A percentile compares a stretch with the other conserved stretches of the same genome.
These are phyloP conservation scores for Cynodonichthys magdalenae DNA, from an alignment of 2,797 vertebrate species.

Conservation along the genomic window DNA sequence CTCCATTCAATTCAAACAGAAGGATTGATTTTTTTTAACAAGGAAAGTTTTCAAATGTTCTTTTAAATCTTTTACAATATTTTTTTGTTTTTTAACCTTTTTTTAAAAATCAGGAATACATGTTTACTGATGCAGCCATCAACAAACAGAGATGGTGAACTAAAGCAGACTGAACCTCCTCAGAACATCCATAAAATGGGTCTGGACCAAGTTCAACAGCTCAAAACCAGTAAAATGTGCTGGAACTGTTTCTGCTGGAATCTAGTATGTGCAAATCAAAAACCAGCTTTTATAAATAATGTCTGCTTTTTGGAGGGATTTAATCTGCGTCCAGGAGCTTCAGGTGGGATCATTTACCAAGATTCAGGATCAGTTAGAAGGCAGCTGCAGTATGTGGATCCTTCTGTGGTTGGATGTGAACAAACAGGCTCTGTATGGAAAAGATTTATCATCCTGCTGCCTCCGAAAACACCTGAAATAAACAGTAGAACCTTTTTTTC, in stretches of 20 bases:
- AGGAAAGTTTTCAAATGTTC: no score
- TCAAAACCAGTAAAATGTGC: no score
- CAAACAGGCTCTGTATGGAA: slow-evolving; percentile 7
- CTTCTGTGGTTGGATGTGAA: neutral
- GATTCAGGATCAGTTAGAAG: neutral
- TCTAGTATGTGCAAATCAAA: slow-evolving; percentile 19
- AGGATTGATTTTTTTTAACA: no score
- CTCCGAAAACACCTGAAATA: slow-evolving; percentile 11
- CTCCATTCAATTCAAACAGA: neutral
- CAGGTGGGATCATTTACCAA: slow-evolving; percentile 1
- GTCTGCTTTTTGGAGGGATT: slow-evolving; percentile 16
- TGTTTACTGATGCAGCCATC: no score
- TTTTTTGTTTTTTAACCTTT: no score
- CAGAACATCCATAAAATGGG: neutral
- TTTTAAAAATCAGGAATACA: no score
- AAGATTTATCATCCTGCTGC: slow-evolving; percentile 6
- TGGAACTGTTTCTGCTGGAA: slow-evolving; percentile 28
- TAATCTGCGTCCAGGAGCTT: neutral
- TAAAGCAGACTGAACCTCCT: no score
- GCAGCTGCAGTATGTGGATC: neutral
- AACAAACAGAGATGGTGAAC: no score
- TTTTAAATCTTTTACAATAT: no score
- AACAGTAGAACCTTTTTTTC: neutral
- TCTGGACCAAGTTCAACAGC: neutral
- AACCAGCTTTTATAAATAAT: neutral